phyloP scores from a whole-genome alignment of 1,140 invertebrate genomes.

The Anastrepha ludens region DNA sequence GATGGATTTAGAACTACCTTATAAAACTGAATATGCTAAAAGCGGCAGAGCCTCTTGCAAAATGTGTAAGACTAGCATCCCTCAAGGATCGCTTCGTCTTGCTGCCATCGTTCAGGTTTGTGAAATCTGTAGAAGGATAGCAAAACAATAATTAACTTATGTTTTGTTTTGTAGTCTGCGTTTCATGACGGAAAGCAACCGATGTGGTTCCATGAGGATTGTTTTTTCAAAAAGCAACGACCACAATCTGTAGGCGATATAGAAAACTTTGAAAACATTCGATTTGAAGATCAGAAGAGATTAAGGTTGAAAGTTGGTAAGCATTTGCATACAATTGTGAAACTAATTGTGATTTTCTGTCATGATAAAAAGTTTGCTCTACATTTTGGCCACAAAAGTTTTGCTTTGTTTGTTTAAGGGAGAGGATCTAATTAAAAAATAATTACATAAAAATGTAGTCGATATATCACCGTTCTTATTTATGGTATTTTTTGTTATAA shows the following conservation, averaged over 20 bases:
- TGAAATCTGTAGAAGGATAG: constrained; percentile 38
- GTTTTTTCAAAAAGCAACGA: constrained; percentile 91
- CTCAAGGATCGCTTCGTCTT: constrained; percentile 84
- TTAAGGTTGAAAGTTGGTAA: constrained; percentile 85
- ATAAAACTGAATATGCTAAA: constrained; percentile 93
- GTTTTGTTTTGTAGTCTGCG: constrained; percentile 83
- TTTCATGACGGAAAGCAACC: constrained; percentile 93
- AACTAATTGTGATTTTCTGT: too few species aligned
- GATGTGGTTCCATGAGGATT: constrained; percentile 92
- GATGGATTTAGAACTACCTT: constrained; percentile 81
- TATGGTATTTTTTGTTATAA: too few species aligned
- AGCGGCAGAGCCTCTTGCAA: constrained; percentile 88
- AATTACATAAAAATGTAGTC: too few species aligned
- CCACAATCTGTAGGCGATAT: constrained; percentile 86
- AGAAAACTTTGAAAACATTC: constrained; percentile 87
- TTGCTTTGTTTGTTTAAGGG: too few species aligned
- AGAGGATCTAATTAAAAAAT: too few species aligned
- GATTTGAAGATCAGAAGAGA: constrained; percentile 90
- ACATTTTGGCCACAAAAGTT: too few species aligned
- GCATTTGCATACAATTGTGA: not conserved
- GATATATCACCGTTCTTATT: too few species aligned
- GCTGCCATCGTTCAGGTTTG: constrained; percentile 92
- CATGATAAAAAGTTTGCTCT: too few species aligned
- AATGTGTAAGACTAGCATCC: constrained; percentile 86
- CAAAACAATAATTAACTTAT: constrained; percentile 41